A percentile compares a stretch with the other conserved stretches of the same genome.
These are phyloP conservation scores for Monarcha castaneiventris DNA, from an alignment of 2,113 vertebrate species.

Conservation along the genomic window DNA sequence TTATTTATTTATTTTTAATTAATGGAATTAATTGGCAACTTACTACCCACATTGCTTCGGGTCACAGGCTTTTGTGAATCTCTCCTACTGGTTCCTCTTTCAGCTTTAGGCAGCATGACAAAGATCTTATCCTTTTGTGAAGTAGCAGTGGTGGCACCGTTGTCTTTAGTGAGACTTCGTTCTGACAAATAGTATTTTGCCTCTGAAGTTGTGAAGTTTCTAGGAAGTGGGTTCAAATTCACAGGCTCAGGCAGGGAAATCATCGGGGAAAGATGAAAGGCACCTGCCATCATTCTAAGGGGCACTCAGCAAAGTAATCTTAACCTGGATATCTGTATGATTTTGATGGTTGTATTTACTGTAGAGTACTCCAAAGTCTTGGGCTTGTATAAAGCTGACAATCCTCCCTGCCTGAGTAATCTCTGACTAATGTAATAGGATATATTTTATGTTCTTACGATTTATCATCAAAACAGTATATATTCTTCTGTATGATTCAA, in stretches of 20 bases:
- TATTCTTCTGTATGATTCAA: neutral
- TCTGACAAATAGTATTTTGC: neutral
- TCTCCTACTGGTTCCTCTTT: neutral
- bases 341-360: neutral
- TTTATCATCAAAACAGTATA: neutral
- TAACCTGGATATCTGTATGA: neutral
- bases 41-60: neutral
- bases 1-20: neutral
- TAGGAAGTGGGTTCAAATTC: neutral
- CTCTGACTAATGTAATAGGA: neutral
- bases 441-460: neutral
- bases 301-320: neutral
- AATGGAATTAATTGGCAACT: neutral
- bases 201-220: neutral
- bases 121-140: neutral
- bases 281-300: neutral
- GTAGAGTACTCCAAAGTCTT: neutral
- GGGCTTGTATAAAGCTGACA: neutral
- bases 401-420: neutral
- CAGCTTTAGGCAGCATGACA: neutral
- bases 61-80: neutral
- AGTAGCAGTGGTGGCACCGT: fast-evolving
- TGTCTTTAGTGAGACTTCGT: neutral
- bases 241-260: neutral
- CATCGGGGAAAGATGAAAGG: neutral